Base-by-base conservation (phyloP, 2,113 vertebrate genomes). In the Rhinoptilus africanus region DNA sequence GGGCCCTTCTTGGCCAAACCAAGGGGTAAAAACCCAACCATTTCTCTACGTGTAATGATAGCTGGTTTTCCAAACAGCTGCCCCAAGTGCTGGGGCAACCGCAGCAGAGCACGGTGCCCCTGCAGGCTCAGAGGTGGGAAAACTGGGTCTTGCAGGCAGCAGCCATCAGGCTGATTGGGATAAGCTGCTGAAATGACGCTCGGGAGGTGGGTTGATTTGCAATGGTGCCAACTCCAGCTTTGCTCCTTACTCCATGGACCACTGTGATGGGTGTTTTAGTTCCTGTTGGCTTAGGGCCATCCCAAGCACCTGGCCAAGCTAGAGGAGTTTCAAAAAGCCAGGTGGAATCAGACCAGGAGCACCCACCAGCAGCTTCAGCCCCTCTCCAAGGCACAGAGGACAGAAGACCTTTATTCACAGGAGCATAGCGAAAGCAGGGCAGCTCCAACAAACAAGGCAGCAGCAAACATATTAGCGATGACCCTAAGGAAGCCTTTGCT, bases 11-110 rank as follows among this genome's bases (percentile, higher is more conserved):
- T 62, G 54, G 20, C 80, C 35, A 78, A 88, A 73, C 7, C 28
- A 50, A 48, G 10, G 35, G 30, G 28, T 48, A 26, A 89, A 50
- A 14, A 10, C 7, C 4, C 47, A 39, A 20, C 18, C 14, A 41
- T 56, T 85, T 81, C 23, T 82, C 28, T 20, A 39, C n/a, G 7
- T 69, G 27, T 34, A 86, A 41, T 0, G 1, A 39, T 8, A 39
- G 11, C 34, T 17, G 5, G 0, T 60, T 90, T 81, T 73, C 60
- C 34, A 51, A 85, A 56, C 7, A 57, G 22, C 63, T 81, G 34
- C n/a, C 14, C 23, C 7, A 6, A 45, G n/a, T 6, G 34, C 9
- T 1, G 2, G 53, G 14, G 30, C 0, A 2, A 47, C 51, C 14
- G 34, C 62, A 80, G 67, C 37, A 14, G 17, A 48, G 26, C 14